Conservation (phyloP, 2,888 invertebrate species). For the Agonopterix arenella region DNA sequence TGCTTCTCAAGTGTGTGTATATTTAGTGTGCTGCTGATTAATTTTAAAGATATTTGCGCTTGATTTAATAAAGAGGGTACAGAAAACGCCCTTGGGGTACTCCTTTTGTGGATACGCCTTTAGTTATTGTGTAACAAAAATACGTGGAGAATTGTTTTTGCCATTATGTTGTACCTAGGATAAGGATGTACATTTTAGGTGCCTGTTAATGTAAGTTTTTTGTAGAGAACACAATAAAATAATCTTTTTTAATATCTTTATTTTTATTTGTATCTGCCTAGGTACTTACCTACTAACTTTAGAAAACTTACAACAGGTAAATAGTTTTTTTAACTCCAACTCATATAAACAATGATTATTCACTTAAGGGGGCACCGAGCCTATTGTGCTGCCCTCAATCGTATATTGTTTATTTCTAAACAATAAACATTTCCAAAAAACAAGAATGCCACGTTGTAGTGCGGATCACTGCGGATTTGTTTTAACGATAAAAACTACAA, state of each 20-base stretch:
- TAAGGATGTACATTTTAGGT: conserved; percentile 74
- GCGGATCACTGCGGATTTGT: too few species aligned
- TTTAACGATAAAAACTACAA: too few species aligned
- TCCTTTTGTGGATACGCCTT: conserved; percentile 7
- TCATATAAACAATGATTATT: too few species aligned
- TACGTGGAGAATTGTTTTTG: conserved; percentile 61
- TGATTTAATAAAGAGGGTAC: neutral
- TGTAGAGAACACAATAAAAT: conserved; percentile 62
- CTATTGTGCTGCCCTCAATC: too few species aligned
- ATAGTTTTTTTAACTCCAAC: too few species aligned
- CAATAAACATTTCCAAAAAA: too few species aligned
- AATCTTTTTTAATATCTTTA: conserved; percentile 11
- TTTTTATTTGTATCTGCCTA: too few species aligned
- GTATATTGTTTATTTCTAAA: too few species aligned
- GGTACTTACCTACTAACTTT: too few species aligned
- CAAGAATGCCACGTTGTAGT: too few species aligned
- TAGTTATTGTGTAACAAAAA: conserved; percentile 34
- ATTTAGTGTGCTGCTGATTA: neutral
- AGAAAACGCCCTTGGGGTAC: conserved; percentile 2
- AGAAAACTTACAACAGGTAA: too few species aligned
- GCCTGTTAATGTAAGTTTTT: conserved; percentile 65
- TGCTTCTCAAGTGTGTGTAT: neutral
- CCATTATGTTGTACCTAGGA: conserved; percentile 72
- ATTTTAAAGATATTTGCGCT: neutral
- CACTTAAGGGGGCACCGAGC: too few species aligned